A percentile compares a stretch with the other conserved stretches of the same genome.
phyloP scores from a whole-genome alignment of 2,113 vertebrate genomes.

The Amia ocellicauda region DNA sequence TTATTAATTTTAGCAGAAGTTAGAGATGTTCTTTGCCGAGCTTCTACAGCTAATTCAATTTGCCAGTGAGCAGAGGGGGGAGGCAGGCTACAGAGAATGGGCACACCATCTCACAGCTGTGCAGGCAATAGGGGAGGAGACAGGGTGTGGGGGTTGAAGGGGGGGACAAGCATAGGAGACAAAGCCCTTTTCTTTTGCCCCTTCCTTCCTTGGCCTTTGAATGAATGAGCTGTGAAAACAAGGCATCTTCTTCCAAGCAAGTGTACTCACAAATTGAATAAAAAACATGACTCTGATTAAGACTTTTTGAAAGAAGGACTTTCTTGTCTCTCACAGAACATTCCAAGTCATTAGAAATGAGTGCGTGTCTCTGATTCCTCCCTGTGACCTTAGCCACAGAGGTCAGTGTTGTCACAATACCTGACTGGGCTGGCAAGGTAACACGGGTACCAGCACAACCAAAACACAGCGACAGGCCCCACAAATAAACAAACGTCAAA shows the following conservation, averaged over 20 bases:
- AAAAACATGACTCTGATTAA: constrained; percentile 71
- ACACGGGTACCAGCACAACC: neutral
- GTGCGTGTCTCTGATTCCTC: constrained; percentile 52
- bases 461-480: neutral
- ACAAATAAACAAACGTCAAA: neutral
- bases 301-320: constrained; percentile 47
- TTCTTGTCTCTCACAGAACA: constrained; percentile 53
- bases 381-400: constrained; percentile 45
- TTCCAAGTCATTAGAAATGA: constrained; percentile 65
- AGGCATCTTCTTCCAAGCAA: constrained; percentile 37
- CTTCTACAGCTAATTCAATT: neutral
- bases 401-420: constrained; percentile 41
- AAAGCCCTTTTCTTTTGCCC: constrained; percentile 1
- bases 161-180: neutral
- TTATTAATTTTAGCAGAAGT: neutral
- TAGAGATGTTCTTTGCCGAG: neutral
- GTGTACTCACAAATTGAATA: constrained; percentile 57
- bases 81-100: neutral
- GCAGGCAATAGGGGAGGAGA: neutral
- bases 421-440: constrained; percentile 29
- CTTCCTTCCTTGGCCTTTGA: constrained; percentile 37
- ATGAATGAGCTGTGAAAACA: constrained; percentile 44
- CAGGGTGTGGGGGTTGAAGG: no score
- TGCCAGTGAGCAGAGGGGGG: neutral
- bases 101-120: constrained; percentile 3